phyloP scores from a whole-genome alignment of 2,113 vertebrate species.

The Apodemus sylvaticus region DNA sequence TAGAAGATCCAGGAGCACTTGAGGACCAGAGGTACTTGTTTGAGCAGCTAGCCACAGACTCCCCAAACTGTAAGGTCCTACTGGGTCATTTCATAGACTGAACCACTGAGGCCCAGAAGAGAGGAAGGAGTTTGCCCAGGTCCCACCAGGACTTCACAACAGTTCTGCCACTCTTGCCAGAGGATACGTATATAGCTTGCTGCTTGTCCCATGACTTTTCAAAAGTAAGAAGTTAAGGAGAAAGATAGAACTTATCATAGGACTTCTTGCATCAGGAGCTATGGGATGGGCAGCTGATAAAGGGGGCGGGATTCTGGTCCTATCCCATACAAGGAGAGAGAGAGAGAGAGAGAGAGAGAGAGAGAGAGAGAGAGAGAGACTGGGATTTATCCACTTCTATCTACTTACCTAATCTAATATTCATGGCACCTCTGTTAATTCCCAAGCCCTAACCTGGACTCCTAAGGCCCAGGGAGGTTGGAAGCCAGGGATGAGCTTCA shows the following conservation, averaged over 20 bases:
- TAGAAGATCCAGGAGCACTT: not conserved
- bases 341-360: not conserved
- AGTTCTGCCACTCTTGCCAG: no score
- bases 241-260: not conserved
- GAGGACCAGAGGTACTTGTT: not conserved
- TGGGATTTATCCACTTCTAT: not conserved
- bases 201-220: not conserved
- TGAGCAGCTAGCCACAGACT: not conserved
- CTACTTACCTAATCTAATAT: not conserved
- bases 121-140: not conserved
- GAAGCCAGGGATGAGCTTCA: not conserved
- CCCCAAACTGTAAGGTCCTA: not conserved
- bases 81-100: not conserved
- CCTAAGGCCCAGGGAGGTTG: not conserved
- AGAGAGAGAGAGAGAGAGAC: not conserved
- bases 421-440: not conserved
- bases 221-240: slow-evolving; percentile 8
- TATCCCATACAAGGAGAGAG: not conserved
- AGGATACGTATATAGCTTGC: not conserved
- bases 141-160: not conserved
- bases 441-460: not conserved
- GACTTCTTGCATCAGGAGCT: not conserved
- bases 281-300: not conserved
- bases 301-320: not conserved
- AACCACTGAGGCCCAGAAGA: not conserved